A percentile compares a stretch with the other conserved stretches of the same genome.
Evolutionary conservation across 2,888 invertebrate genomes (phyloP).

Genomic region (Cynaeus angustus): DNA sequence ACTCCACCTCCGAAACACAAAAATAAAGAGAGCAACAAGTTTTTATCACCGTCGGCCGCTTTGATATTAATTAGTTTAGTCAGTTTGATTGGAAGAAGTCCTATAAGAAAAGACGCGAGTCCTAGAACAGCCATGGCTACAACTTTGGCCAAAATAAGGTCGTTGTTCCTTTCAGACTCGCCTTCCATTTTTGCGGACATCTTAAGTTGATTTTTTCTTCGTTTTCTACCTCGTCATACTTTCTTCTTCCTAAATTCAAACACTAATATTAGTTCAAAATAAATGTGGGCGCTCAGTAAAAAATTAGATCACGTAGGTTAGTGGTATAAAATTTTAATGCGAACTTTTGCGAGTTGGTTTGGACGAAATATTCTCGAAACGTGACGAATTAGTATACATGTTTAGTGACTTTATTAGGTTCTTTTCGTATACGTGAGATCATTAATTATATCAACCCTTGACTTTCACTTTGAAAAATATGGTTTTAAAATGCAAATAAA

Average conservation of each 20-base stretch:
- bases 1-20: slow-evolving; percentile 81
- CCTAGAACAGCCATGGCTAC: slow-evolving; percentile 77
- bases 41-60: slow-evolving; percentile 69
- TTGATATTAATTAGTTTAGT: slow-evolving; percentile 66
- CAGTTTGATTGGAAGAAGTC: slow-evolving; percentile 74
- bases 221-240: slow-evolving; percentile 17
- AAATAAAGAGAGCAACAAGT: slow-evolving; percentile 74
- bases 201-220: background rate
- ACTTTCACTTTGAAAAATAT: slow-evolving; percentile 31
- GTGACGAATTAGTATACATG: slow-evolving; percentile 1
- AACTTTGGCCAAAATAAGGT: slow-evolving; percentile 74
- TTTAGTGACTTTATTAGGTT: background rate
- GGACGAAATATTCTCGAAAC: slow-evolving; percentile 14
- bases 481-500: background rate
- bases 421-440: background rate
- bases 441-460: slow-evolving; percentile 19
- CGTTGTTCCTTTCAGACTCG: slow-evolving; percentile 51
- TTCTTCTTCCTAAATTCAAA: slow-evolving; percentile 18
- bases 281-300: background rate
- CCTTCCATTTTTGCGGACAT: slow-evolving; percentile 46
- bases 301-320: slow-evolving; percentile 35
- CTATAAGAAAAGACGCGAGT: slow-evolving; percentile 75
- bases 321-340: slow-evolving; percentile 22
- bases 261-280: background rate
- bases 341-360: background rate